Evolutionary conservation across 2,797 vertebrate genomes (phyloP).

Genomic region (Enteromius viviparus): DNA sequence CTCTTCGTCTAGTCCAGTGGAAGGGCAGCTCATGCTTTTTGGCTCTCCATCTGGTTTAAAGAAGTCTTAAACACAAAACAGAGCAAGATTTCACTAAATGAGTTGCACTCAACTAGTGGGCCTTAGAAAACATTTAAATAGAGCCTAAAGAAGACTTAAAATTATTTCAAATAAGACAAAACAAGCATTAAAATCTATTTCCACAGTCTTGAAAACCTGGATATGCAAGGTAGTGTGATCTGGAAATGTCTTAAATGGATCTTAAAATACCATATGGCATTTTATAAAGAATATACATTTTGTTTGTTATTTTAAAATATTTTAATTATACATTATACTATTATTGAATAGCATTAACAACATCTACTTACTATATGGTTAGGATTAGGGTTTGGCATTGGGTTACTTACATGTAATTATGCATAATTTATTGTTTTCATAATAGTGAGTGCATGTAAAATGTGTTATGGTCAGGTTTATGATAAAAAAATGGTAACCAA

Average conservation of each 20-base stretch:
- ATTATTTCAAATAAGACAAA: background rate
- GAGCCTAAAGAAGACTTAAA: background rate
- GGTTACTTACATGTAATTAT: background rate
- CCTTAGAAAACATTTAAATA: background rate
- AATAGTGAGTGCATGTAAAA: background rate
- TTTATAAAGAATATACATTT: background rate
- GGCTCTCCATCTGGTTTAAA: conserved; percentile 90
- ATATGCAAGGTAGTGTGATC: background rate
- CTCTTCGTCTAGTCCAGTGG: conserved; percentile 85
- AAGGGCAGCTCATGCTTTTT: conserved; percentile 85
- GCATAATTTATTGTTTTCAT: background rate
- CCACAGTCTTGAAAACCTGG: background rate
- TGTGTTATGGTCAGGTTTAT: no score
- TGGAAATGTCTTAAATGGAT: background rate
- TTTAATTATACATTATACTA: background rate
- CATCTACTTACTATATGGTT: background rate
- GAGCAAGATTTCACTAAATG: background rate
- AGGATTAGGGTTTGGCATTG: background rate
- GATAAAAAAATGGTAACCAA: no score
- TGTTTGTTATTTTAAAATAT: background rate
- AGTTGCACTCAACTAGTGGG: background rate
- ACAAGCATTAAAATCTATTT: no score
- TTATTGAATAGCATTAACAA: background rate
- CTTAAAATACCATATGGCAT: background rate
- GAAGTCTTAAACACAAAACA: conserved; percentile 77